Base-by-base conservation (phyloP, 2,888 invertebrate genomes). In the Ethmia dodecea region DNA sequence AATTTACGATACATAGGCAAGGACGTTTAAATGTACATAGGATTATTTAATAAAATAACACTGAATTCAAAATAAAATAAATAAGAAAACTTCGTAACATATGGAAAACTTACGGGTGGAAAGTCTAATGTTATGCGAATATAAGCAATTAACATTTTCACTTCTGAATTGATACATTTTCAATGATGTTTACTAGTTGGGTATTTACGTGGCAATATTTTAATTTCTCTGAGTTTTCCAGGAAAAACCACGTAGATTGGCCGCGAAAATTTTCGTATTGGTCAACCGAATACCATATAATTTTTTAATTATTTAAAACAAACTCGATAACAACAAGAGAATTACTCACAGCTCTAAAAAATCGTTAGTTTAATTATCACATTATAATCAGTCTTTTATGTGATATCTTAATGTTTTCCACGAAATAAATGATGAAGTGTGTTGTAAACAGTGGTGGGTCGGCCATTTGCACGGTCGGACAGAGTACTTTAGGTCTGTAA, bases 401-500 rank as follows among this genome's bases (percentile, higher is more conserved):
- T 64, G 43, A 67, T 52, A 40, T 62, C 55, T 29, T 44, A 57
- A 50, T 39, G 33, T 35, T 49, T 62, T 62, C 54, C 18, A 57
- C 43, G 44, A 52, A 58, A 59, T 34, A 63, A 78, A 75, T 67
- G 65, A 65, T 56, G 53, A 55, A 59, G 66, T 80, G 67, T 76
- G 65, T 89, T 89, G 88, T 77, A 79, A 83, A 81, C 77, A 87
- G 90, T 90, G 89, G 90, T 90, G 88, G 88, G 89, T 89, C 90
- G 88, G 90, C 90, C 90, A 90, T 91, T 90, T 89, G 88, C 87
- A 87, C 86, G 88, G 89, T 88, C 88, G 84, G 89, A 90, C 89
- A 89, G 89, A 88, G 88, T 87, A 40, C 77, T 86, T 72, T 84
- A 86, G 87, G 88, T 87, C 76, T 72, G 88, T 87, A 80, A 75